phyloP scores from a whole-genome alignment of 2,797 vertebrate species.

The Decapterus maruadsi region DNA sequence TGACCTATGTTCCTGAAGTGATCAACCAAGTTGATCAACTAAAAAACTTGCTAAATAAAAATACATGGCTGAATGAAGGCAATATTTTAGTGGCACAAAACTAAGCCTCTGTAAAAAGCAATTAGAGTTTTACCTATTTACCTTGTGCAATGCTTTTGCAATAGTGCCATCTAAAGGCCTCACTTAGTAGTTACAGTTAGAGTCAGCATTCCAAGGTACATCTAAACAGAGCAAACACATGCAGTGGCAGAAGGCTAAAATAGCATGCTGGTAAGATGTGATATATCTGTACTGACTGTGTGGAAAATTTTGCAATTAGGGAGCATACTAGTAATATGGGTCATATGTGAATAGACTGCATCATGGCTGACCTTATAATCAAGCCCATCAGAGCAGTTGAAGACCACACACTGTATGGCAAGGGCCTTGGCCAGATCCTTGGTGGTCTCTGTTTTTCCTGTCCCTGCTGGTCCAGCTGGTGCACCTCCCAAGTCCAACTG shows the following conservation, averaged over 20 bases:
- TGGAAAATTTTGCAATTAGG: neutral
- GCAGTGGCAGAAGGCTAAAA: neutral
- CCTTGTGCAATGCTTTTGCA: constrained; percentile 42
- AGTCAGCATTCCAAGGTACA: neutral
- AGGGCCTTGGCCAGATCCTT: constrained; percentile 93
- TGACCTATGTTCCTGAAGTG: neutral
- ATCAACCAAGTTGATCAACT: neutral
- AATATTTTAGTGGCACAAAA: neutral
- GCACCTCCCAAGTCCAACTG: constrained; percentile 92
- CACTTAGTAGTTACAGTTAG: constrained; percentile 20
- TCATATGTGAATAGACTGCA: neutral
- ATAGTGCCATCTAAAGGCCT: constrained; percentile 69
- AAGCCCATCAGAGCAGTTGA: constrained; percentile 93
- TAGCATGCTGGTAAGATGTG: neutral
- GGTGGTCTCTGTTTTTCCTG: constrained; percentile 93
- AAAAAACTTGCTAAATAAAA: neutral
- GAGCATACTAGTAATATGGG: neutral
- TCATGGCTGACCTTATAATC: constrained; percentile 89
- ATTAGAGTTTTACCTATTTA: neutral
- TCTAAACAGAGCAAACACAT: neutral
- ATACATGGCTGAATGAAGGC: neutral
- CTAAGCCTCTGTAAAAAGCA: neutral
- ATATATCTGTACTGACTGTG: neutral
- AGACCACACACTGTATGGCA: constrained; percentile 93
- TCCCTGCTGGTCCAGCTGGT: constrained; percentile 91